These are phyloP conservation scores for Hylia prasina DNA, from an alignment of 2,113 vertebrate genomes.

Conservation along the genomic window DNA sequence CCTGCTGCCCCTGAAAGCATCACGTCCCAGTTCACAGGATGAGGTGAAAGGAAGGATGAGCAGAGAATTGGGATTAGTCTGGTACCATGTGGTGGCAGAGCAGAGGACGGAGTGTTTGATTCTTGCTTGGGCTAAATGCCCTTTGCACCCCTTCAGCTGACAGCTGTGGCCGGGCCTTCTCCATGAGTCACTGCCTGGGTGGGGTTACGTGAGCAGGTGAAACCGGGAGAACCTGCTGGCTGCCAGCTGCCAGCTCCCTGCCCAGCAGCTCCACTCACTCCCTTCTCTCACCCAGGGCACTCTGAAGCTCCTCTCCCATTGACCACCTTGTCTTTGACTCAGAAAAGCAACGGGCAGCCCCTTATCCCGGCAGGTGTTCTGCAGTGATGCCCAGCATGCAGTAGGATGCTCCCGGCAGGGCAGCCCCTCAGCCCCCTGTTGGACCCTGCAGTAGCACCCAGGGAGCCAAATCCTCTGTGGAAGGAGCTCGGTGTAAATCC, in stretches of 20 bases:
- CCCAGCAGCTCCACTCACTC: fast-evolving
- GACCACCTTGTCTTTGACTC: too few species aligned
- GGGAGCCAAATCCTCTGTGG: neutral
- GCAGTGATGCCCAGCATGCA: fast-evolving
- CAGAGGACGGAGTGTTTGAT: neutral
- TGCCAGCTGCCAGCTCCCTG: neutral
- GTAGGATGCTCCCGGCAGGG: fast-evolving
- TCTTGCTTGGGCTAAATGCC: neutral
- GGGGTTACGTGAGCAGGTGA: neutral
- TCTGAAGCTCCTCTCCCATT: neutral
- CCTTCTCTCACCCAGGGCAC: fast-evolving
- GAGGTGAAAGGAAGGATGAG: neutral
- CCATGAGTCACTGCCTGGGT: neutral
- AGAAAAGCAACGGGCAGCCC: fast-evolving
- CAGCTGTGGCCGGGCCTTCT: neutral
- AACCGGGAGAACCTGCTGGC: constrained; percentile 23
- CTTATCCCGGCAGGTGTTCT: fast-evolving
- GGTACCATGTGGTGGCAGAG: neutral
- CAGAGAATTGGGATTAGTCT: neutral
- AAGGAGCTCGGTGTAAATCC: neutral
- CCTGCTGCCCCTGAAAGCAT: neutral
- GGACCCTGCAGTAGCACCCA: neutral
- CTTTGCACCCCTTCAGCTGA: neutral
- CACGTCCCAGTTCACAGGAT: fast-evolving
- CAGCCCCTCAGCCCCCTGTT: fast-evolving